Evolutionary conservation across 2,797 vertebrate species (phyloP).

Genomic region (Alexandromys oeconomus): DNA sequence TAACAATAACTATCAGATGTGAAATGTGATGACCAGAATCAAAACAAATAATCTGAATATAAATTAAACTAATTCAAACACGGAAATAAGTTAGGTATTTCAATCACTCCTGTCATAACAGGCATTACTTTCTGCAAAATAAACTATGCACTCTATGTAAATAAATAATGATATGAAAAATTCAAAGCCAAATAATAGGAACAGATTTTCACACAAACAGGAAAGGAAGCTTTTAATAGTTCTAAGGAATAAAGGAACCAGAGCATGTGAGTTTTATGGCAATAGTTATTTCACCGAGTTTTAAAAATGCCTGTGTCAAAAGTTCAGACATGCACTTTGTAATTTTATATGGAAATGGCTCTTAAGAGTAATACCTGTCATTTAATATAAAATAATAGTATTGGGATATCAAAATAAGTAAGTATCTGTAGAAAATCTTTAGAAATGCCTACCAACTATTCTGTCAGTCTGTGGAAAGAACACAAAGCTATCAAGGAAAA

Average conservation of each 20-base stretch:
- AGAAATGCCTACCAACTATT: slow-evolving; percentile 35
- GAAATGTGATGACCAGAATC: slow-evolving; percentile 20
- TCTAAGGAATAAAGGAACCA: slow-evolving; percentile 28
- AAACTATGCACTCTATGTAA: neutral
- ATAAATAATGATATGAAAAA: slow-evolving; percentile 49
- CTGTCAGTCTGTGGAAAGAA: neutral
- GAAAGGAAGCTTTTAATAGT: neutral
- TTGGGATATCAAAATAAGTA: slow-evolving; percentile 64
- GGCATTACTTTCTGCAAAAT: neutral
- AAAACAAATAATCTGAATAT: slow-evolving; percentile 44
- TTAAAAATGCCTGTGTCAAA: slow-evolving; percentile 60
- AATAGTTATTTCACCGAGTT: slow-evolving; percentile 62
- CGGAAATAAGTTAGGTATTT: slow-evolving; percentile 47
- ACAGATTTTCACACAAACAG: neutral
- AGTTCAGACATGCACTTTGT: slow-evolving; percentile 59
- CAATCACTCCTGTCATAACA: slow-evolving; percentile 24
- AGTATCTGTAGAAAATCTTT: slow-evolving; percentile 59
- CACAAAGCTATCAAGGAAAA: neutral
- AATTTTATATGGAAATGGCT: slow-evolving; percentile 65
- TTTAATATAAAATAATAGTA: slow-evolving; percentile 71
- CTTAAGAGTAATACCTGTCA: slow-evolving; percentile 65
- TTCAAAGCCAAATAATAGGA: slow-evolving; percentile 3
- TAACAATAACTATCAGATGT: neutral
- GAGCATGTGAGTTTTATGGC: slow-evolving; percentile 39
- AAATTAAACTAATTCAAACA: slow-evolving; percentile 43